phyloP scores from a whole-genome alignment of 2,888 invertebrate species.

The Drosophila recens region DNA sequence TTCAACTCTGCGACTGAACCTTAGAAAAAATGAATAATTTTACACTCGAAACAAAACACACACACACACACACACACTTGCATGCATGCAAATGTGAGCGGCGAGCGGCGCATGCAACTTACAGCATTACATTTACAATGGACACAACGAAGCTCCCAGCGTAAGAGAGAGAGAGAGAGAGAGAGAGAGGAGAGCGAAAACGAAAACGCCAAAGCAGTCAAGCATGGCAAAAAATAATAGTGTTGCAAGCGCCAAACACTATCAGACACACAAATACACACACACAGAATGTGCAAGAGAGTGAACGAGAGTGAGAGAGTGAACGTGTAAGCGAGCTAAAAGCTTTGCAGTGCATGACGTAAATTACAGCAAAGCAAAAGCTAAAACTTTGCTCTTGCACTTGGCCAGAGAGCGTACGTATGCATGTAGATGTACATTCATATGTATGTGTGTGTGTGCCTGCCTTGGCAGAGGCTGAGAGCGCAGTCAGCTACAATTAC shows the following conservation, averaged over 20 bases:
- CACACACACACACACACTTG: slow-evolving; percentile 28
- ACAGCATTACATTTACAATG: slow-evolving; percentile 61
- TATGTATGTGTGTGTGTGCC: neutral
- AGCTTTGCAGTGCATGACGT: slow-evolving; percentile 55
- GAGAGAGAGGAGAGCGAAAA: slow-evolving; percentile 21
- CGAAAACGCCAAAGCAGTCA: slow-evolving; percentile 47
- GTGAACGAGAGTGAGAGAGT: slow-evolving; percentile 11
- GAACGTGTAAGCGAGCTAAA: slow-evolving; percentile 21
- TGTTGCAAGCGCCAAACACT: slow-evolving; percentile 49
- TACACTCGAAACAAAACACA: slow-evolving; percentile 69
- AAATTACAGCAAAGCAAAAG: slow-evolving; percentile 50
- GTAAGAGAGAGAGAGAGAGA: slow-evolving; percentile 7
- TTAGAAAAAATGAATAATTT: slow-evolving; percentile 84
- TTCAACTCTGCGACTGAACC: slow-evolving; percentile 85
- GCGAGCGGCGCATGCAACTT: slow-evolving; percentile 72
- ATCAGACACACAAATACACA: slow-evolving; percentile 7
- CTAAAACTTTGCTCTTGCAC: slow-evolving; percentile 74
- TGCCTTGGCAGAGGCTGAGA: slow-evolving; percentile 34
- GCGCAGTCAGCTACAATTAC: slow-evolving; percentile 35
- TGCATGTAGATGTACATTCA: too few relatives aligned
- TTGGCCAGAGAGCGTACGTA: slow-evolving; percentile 54
- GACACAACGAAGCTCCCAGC: slow-evolving; percentile 17
- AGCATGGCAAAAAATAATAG: slow-evolving; percentile 40
- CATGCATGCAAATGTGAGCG: slow-evolving; percentile 65
- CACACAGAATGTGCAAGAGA: slow-evolving; percentile 14